These are phyloP conservation scores for Istiophorus platypterus DNA, from an alignment of 2,113 vertebrate species.

Conservation along the genomic window DNA sequence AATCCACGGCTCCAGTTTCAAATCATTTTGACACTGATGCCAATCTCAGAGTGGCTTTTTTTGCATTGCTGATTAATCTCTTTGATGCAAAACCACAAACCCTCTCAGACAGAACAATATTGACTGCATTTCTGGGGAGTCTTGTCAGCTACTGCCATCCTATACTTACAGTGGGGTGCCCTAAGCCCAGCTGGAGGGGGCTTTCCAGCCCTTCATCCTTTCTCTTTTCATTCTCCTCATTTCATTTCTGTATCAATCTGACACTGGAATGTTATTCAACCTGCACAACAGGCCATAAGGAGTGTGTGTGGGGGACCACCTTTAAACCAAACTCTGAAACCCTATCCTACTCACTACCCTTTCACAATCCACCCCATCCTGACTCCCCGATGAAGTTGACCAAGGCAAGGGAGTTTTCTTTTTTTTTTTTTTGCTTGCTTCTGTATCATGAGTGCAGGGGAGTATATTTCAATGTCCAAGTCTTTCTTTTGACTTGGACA, in stretches of 20 bases:
- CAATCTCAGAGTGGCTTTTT: conserved; percentile 37
- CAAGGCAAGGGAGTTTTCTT: conserved; percentile 46
- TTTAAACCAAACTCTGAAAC: conserved; percentile 76
- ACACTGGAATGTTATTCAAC: conserved; percentile 70
- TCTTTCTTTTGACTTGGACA: conserved; percentile 69
- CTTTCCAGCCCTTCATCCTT: conserved; percentile 44
- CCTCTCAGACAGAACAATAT: conserved; percentile 58
- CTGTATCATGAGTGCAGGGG: conserved; percentile 32
- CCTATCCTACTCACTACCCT: conserved; percentile 42
- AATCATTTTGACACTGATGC: conserved; percentile 52
- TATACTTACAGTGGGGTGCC: conserved; percentile 33
- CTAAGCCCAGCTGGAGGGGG: conserved; percentile 40
- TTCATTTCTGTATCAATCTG: conserved; percentile 65
- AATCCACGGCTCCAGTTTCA: conserved; percentile 28
- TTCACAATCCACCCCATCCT: conserved; percentile 30
- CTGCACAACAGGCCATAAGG: conserved; percentile 59
- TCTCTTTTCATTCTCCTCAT: conserved; percentile 64
- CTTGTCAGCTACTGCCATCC: conserved; percentile 64
- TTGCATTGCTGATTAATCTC: conserved; percentile 28
- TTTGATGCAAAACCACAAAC: conserved; percentile 50
- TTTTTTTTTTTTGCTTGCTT: conserved; percentile 62
- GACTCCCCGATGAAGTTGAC: conserved; percentile 34
- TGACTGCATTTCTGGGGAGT: conserved; percentile 64
- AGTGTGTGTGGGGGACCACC: conserved; percentile 39
- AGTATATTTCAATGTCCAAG: conserved; percentile 58